Evolutionary conservation across 2,888 invertebrate species (phyloP).

Genomic region (Cheilosia urbana): DNA sequence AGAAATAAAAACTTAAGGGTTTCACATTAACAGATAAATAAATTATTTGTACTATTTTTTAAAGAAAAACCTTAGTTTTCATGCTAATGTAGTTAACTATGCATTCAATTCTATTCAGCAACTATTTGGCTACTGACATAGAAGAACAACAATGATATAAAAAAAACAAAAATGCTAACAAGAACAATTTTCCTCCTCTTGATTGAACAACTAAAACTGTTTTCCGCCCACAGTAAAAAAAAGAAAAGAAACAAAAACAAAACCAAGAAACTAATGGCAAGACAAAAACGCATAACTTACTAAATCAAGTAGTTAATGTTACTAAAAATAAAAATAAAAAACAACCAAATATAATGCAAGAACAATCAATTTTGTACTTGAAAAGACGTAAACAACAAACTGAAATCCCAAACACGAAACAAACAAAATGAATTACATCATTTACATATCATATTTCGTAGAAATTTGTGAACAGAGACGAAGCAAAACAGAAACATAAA

Average conservation of each 20-base stretch:
- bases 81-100: conserved; percentile 43
- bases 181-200: conserved; percentile 73
- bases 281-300: conserved; percentile 44
- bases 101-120: conserved; percentile 36
- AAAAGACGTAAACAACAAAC: conserved; percentile 62
- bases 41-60: conserved; percentile 77
- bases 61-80: conserved; percentile 56
- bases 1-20: conserved; percentile 63
- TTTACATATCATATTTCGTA: conserved; percentile 82
- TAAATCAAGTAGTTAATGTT: conserved; percentile 44
- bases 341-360: conserved; percentile 73
- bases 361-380: conserved; percentile 77
- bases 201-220: conserved; percentile 70
- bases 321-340: conserved; percentile 39
- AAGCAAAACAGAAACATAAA: conserved; percentile 48
- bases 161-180: conserved; percentile 51
- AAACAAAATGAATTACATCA: conserved; percentile 78
- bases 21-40: conserved; percentile 70
- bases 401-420: conserved; percentile 61
- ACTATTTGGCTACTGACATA: conserved; percentile 53
- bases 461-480: conserved; percentile 72
- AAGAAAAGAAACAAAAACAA: conserved; percentile 16
- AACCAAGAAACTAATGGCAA: conserved; percentile 57
- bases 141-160: conserved; percentile 37
- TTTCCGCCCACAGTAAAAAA: conserved; percentile 75